These are phyloP conservation scores for Nasonia oneida DNA, from an alignment of 2,888 invertebrate genomes.

Conservation along the genomic window DNA sequence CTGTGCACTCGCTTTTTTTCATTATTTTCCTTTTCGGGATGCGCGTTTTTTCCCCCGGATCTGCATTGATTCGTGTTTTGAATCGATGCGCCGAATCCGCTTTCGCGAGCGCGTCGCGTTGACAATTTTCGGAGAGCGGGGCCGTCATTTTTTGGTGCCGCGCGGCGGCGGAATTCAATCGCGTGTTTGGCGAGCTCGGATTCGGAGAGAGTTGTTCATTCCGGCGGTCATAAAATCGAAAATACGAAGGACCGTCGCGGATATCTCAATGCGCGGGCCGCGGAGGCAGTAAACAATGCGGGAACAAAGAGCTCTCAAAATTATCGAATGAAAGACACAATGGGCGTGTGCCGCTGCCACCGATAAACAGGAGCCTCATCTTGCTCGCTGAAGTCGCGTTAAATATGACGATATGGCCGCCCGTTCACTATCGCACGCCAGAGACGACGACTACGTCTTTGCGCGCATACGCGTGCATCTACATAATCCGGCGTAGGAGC, in stretches of 20 bases:
- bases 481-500: slow-evolving; percentile 49
- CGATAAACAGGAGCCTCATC: slow-evolving; percentile 15
- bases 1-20: slow-evolving; percentile 9
- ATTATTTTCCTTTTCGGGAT: slow-evolving; percentile 6
- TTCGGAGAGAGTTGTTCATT: slow-evolving; percentile 6
- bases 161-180: slow-evolving; percentile 37
- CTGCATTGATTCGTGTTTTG: slow-evolving; percentile 58
- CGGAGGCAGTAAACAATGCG: not conserved
- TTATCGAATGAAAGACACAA: not conserved
- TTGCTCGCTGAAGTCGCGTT: slow-evolving; percentile 1
- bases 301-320: slow-evolving; percentile 17
- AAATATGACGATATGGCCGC: slow-evolving; percentile 46
- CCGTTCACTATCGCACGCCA: not conserved
- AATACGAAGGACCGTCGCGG: not conserved
- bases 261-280: not conserved
- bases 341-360: not conserved
- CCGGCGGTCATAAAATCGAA: not conserved
- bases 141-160: slow-evolving; percentile 52
- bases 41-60: slow-evolving; percentile 17
- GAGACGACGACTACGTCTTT: not conserved
- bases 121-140: slow-evolving; percentile 47
- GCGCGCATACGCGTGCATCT: slow-evolving; percentile 14
- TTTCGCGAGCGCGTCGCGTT: not conserved
- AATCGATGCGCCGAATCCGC: slow-evolving; percentile 44
- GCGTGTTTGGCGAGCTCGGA: not conserved